phyloP scores from a whole-genome alignment of 92 coral and sea anemone species.

The Porites divaricata region DNA sequence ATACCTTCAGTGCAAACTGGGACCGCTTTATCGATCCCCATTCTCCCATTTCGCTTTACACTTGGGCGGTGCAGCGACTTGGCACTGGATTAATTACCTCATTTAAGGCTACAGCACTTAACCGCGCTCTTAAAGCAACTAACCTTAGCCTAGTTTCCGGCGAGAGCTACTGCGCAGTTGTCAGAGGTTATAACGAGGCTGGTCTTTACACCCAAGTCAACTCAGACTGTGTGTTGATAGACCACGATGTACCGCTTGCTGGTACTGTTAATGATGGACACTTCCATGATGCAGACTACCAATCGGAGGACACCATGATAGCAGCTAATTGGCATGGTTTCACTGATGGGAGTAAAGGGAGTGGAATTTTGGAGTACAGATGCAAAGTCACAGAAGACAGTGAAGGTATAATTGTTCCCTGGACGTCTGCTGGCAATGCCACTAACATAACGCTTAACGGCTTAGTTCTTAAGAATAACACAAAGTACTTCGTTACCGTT shows the following conservation, averaged over 20 bases:
- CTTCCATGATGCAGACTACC: slow-evolving; percentile 79
- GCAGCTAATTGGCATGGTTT: slow-evolving; percentile 92
- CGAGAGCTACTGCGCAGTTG: slow-evolving; percentile 85
- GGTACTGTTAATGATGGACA: slow-evolving; percentile 89
- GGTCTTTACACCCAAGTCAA: slow-evolving; percentile 75
- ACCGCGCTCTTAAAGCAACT: slow-evolving; percentile 55
- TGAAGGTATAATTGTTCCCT: slow-evolving; percentile 53
- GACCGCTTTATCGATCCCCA: slow-evolving; percentile 80
- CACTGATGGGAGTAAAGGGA: slow-evolving; percentile 85
- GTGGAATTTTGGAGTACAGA: slow-evolving; percentile 87
- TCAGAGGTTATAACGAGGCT: slow-evolving; percentile 87
- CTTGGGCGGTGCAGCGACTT: slow-evolving; percentile 76
- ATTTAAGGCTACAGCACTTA: slow-evolving; percentile 58
- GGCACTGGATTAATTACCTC: slow-evolving; percentile 77
- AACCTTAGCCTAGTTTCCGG: slow-evolving; percentile 81
- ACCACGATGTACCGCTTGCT: slow-evolving; percentile 89
- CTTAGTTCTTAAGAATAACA: slow-evolving; percentile 52
- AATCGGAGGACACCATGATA: slow-evolving; percentile 66
- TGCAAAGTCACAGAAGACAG: slow-evolving; percentile 75
- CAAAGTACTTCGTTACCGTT: slow-evolving; percentile 64
- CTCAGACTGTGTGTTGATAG: slow-evolving; percentile 90
- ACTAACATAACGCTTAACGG: slow-evolving; percentile 66
- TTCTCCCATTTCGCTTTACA: slow-evolving; percentile 73
- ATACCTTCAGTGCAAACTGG: slow-evolving; percentile 83
- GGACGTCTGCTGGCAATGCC: slow-evolving; percentile 81